These are phyloP conservation scores for Vannuccia rotundouncinata DNA, from an alignment of 2,888 invertebrate genomes.

Conservation along the genomic window DNA sequence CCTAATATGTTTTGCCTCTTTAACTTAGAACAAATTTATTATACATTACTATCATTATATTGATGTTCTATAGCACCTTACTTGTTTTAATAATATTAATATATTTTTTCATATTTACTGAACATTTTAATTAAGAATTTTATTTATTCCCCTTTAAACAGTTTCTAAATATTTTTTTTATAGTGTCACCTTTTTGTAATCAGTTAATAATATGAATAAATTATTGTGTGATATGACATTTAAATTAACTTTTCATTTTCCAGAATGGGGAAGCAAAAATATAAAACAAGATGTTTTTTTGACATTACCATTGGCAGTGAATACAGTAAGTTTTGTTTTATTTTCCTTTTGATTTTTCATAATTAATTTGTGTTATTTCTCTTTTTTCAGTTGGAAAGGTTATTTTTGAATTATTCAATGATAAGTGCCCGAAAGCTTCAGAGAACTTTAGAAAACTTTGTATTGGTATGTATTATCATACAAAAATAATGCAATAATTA, in stretches of 20 bases:
- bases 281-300: constrained; percentile 26
- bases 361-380: constrained; percentile 28
- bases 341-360: background rate
- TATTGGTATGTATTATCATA: background rate
- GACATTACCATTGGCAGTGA: constrained; percentile 29
- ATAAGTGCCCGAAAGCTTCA: constrained; percentile 30
- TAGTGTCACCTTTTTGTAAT: too few species aligned
- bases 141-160: too few species aligned
- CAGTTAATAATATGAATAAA: too few species aligned
- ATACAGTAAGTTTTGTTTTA: constrained; percentile 30
- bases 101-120: too few species aligned
- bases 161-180: too few species aligned
- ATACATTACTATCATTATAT: too few species aligned
- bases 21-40: too few species aligned
- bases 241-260: background rate
- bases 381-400: constrained; percentile 35
- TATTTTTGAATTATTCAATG: constrained; percentile 30
- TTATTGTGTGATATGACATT: too few species aligned
- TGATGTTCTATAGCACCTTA: too few species aligned
- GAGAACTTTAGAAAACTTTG: constrained; percentile 35
- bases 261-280: constrained; percentile 21
- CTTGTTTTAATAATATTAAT: too few species aligned
- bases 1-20: too few species aligned
- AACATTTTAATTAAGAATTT: too few species aligned
- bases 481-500: background rate